Conservation (phyloP, 2,797 vertebrate species). For the Phoxinus dragarum region DNA sequence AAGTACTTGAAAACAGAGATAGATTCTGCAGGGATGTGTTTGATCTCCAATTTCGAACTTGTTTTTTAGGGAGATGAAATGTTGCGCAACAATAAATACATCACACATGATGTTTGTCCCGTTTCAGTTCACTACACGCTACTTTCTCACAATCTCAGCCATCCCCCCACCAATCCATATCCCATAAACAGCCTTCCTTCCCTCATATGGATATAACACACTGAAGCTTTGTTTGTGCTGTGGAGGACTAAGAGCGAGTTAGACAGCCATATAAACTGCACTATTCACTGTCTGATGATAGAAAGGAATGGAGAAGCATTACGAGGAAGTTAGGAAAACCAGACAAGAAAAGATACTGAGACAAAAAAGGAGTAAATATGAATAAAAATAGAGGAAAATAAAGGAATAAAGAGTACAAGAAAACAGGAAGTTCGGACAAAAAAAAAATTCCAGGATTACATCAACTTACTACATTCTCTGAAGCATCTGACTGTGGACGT, state of each 20-base stretch:
- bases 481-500: conserved; percentile 34
- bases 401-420: neutral
- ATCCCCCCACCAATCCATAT: conserved; percentile 43
- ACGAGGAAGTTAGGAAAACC: neutral
- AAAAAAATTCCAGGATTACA: conserved; percentile 30
- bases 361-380: neutral
- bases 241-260: conserved; percentile 66
- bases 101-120: neutral
- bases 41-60: neutral
- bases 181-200: conserved; percentile 46
- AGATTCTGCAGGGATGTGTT: neutral
- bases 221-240: conserved; percentile 73
- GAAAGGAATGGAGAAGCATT: conserved; percentile 54
- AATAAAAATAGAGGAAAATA: neutral
- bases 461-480: conserved; percentile 18
- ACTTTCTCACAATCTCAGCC: conserved; percentile 35
- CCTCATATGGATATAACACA: conserved; percentile 66
- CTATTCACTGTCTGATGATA: conserved; percentile 57
- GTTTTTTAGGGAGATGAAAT: conserved; percentile 11
- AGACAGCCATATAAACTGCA: conserved; percentile 69
- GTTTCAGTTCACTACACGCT: neutral
- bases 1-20: neutral
- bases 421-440: conserved; percentile 18
- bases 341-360: neutral
- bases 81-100: conserved; percentile 9